Base-by-base conservation (phyloP, 2,113 vertebrate species). In the Noturus placidus region DNA sequence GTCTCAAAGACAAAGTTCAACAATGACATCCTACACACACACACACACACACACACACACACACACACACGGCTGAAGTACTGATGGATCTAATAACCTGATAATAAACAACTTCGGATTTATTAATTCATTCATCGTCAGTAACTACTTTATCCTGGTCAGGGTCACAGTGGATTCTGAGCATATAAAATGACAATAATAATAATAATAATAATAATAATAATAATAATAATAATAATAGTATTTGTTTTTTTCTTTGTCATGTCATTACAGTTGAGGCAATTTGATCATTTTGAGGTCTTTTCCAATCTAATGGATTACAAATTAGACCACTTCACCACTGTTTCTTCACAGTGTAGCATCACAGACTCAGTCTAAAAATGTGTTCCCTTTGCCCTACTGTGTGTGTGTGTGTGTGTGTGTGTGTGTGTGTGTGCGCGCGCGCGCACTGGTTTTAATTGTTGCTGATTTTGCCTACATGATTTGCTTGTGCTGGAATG, bases 381-480 rank as follows among this genome's bases (percentile, higher is more conserved):
- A 30, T 59, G 25, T 81, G 19, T 56, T 56, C n/a, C 27, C 11
- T 15, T 38, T 65, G 46, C 35, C 5, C 19, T n/a, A 56, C n/a
- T n/a, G 33, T 42, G 84, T 74, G 54, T 50, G 56, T 30, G 54
- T 33, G 42, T 46, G 42, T 46, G 42, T 46, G 6, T 46, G 38
- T 38, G 35, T 38, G 42, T 42, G 42, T 46, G 42, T 46, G 42
- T 46, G 42, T 46, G 42, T 46, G 42, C 7, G 72, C 22, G 80
- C 11, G 22, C 67, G 5, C 54, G 46, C 69, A 20, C 35, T 42
- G 54, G 10, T 82, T 57, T 42, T 54, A 30, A 61, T 85, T 61
- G 35, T 74, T 82, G 42, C 69, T 67, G 87, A 65, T 69, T 89
- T 82, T 56, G 83, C 19, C 83, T 35, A 22, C 22, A 69, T 65